Evolutionary conservation across 2,113 vertebrate species (phyloP), one percentile per base, ranked within the genome.

Genomic region (Caranx ignobilis): DNA sequence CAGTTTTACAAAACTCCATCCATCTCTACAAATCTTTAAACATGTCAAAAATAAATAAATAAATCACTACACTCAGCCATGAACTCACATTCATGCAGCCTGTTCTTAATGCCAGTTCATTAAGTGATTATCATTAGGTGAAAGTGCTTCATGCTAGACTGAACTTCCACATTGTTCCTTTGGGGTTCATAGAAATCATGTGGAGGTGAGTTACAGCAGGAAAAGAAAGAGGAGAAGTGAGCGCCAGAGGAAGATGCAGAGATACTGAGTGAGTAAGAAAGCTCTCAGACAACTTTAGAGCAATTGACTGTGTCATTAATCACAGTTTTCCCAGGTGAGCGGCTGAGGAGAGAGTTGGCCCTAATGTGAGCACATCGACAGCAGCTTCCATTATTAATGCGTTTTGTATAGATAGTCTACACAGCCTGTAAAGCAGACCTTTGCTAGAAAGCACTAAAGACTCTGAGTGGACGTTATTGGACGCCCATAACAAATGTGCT

Each of bases 331-430:
- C 50, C 13, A 4, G 45, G 43, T 32, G 59, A 18, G 54, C 13
- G n/a, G n/a, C 72, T 59, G 67, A 65, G 59, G 31, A 76, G 39
- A 70, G 54, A 59, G 63, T 59, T 37, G 3, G 0, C 65, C 57
- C 47, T 70, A 54, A 63, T 65, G 68, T 47, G 43, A 70, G 41
- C 35, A 31, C 73, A 66, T 0, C 31, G 35, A 65, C 69, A 63
- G 52, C 32, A 18, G 43, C 67, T 47, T 84, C 47, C 37, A 76
- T 83, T 71, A 87, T 86, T 81, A 39, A 82, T 66, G 16, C 0
- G 6, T 34, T 81, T 69, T 34, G 32, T 52, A 35, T 54, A 50
- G 26, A 76, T 11, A 16, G 41, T 55, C 57, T 37, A 75, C 71
- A 59, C 34, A 37, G 47, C 67, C 65, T 67, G 45, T 11, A 63